Evolutionary conservation across 2,888 invertebrate genomes (phyloP).

Genomic region (Portevinia maculata): DNA sequence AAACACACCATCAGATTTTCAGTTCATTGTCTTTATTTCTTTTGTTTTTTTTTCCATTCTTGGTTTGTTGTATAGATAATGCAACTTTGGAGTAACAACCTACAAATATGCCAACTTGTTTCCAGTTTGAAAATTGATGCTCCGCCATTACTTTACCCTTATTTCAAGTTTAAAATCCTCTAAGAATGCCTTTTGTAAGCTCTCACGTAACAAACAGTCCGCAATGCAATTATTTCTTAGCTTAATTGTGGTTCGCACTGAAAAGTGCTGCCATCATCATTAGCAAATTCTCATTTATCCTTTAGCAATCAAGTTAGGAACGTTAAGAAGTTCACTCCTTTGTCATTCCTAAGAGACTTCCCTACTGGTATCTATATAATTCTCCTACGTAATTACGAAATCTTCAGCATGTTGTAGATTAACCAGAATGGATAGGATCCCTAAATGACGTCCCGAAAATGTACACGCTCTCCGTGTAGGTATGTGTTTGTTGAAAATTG

Average conservation of each 20-base stretch:
- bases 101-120: too few species aligned
- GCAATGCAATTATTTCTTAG: conserved; percentile 59
- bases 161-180: too few species aligned
- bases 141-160: too few species aligned
- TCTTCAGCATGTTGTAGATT: conserved; percentile 53
- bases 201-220: neutral
- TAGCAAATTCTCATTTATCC: conserved; percentile 67
- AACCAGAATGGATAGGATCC: conserved; percentile 65
- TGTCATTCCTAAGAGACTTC: neutral
- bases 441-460: conserved; percentile 47
- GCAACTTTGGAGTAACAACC: too few species aligned
- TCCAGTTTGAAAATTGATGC: too few species aligned
- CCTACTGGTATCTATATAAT: neutral
- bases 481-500: conserved; percentile 43
- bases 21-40: too few species aligned
- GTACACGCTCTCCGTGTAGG: conserved; percentile 14
- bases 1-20: too few species aligned
- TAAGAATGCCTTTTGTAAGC: too few species aligned
- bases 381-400: conserved; percentile 54
- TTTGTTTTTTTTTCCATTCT: too few species aligned
- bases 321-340: conserved; percentile 34
- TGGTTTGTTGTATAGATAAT: too few species aligned
- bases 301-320: conserved; percentile 63
- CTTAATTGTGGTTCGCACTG: conserved; percentile 45
- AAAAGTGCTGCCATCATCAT: conserved; percentile 63